These are phyloP conservation scores for Hirtodrosophila alboralis DNA, from an alignment of 2,888 invertebrate genomes.

Conservation along the genomic window DNA sequence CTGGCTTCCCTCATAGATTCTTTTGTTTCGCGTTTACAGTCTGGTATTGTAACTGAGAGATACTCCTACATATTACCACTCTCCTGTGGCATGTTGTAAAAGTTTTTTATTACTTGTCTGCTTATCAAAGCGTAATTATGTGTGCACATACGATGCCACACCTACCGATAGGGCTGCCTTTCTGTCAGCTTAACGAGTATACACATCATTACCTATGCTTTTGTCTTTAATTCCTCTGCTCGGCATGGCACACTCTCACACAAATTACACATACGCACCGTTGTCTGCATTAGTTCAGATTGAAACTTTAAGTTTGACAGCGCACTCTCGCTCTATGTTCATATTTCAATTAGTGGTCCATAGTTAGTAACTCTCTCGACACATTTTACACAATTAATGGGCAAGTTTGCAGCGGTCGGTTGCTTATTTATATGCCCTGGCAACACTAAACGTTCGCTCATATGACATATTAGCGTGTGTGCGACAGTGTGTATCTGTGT, in stretches of 20 bases:
- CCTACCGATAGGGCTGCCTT: slow-evolving; percentile 24
- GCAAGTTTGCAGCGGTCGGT: slow-evolving; percentile 23
- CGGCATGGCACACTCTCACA: slow-evolving; percentile 21
- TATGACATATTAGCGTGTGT: slow-evolving; percentile 18
- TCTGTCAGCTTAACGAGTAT: slow-evolving; percentile 41
- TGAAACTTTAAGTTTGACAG: slow-evolving; percentile 49
- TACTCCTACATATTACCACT: not conserved
- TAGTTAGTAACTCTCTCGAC: slow-evolving; percentile 41
- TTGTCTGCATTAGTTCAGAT: slow-evolving; percentile 6
- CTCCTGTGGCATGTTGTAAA: slow-evolving; percentile 18
- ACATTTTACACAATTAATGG: slow-evolving; percentile 63
- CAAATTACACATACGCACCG: slow-evolving; percentile 51
- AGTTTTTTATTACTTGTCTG: slow-evolving; percentile 69
- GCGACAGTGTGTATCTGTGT: slow-evolving; percentile 4
- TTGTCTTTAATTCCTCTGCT: slow-evolving; percentile 51
- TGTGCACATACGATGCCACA: slow-evolving; percentile 48
- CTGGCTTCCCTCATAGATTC: slow-evolving; percentile 62
- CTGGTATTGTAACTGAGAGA: slow-evolving; percentile 58
- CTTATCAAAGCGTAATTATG: slow-evolving; percentile 78
- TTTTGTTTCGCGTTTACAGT: slow-evolving; percentile 64
- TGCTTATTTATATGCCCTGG: slow-evolving; percentile 56
- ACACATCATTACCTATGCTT: slow-evolving; percentile 60
- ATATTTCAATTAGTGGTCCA: slow-evolving; percentile 61
- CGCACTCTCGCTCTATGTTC: slow-evolving; percentile 32
- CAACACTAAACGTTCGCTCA: slow-evolving; percentile 57